A percentile compares a stretch with the other conserved stretches of the same genome.
These are phyloP conservation scores for Ophioninae sp. DNA, from an alignment of 2,888 invertebrate species.

Conservation along the genomic window DNA sequence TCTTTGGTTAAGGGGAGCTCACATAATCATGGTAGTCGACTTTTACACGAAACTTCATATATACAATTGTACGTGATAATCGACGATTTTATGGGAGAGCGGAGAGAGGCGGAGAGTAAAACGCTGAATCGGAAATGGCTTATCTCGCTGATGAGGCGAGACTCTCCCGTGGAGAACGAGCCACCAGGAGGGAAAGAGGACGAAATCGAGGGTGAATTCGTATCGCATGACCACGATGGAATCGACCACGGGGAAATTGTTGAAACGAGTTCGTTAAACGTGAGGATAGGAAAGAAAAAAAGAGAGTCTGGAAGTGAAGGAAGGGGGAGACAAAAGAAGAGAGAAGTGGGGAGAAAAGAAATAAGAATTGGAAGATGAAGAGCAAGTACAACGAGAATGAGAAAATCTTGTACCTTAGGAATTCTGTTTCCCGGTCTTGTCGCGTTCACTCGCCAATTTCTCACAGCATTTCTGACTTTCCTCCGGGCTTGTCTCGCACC, in stretches of 20 bases:
- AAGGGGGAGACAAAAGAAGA: conserved; percentile 33
- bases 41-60: conserved; percentile 29
- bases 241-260: conserved; percentile 59
- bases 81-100: conserved; percentile 60
- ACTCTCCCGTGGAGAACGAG: conserved; percentile 57
- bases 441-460: conserved; percentile 33
- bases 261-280: conserved; percentile 66
- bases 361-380: conserved; percentile 40
- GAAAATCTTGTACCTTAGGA: conserved; percentile 22
- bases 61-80: conserved; percentile 58
- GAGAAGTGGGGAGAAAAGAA: conserved; percentile 26
- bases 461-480: conserved; percentile 13
- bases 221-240: conserved; percentile 62
- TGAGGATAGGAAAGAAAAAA: conserved; percentile 34
- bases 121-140: conserved; percentile 70
- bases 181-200: conserved; percentile 54
- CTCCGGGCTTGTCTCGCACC: conserved; percentile 38
- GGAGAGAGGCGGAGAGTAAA: conserved; percentile 64
- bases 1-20: not conserved
- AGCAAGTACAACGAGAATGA: conserved; percentile 38
- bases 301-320: conserved; percentile 34
- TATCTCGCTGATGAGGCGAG: conserved; percentile 74
- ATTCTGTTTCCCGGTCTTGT: conserved; percentile 41
- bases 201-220: conserved; percentile 61
- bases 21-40: not conserved